Evolutionary conservation across 2,888 invertebrate species (phyloP).

Genomic region (Lapara coniferarum): DNA sequence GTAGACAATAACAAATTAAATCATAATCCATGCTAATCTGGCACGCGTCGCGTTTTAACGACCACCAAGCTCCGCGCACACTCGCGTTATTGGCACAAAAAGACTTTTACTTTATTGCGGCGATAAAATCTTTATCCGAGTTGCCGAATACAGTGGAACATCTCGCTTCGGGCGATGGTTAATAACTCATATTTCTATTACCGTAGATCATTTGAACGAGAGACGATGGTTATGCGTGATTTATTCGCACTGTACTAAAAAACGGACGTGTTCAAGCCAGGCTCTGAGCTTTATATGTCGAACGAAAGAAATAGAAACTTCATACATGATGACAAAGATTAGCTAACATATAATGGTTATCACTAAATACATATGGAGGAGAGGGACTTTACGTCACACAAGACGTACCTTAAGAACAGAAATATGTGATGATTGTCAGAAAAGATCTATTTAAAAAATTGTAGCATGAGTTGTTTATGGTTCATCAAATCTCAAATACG

Average conservation of each 20-base stretch:
- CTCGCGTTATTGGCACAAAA: constrained; percentile 46
- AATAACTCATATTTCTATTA: constrained; percentile 73
- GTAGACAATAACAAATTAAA: constrained; percentile 16
- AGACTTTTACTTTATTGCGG: constrained; percentile 49
- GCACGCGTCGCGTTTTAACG: constrained; percentile 7
- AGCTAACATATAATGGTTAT: too few relatives aligned
- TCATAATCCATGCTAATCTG: constrained; percentile 11
- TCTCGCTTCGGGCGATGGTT: constrained; percentile 51
- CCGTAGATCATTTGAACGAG: constrained; percentile 53
- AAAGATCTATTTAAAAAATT: too few relatives aligned
- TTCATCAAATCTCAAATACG: too few relatives aligned
- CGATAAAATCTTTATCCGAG: constrained; percentile 67
- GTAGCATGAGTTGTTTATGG: too few relatives aligned
- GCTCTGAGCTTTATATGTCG: background rate
- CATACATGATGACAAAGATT: too few relatives aligned
- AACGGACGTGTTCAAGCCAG: constrained; percentile 27
- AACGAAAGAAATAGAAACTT: background rate
- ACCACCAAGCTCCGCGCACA: constrained; percentile 31
- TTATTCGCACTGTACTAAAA: constrained; percentile 35
- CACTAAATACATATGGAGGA: too few relatives aligned
- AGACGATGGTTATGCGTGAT: constrained; percentile 27
- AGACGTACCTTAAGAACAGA: too few relatives aligned
- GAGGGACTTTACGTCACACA: too few relatives aligned
- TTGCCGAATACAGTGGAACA: constrained; percentile 43
- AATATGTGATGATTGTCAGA: too few relatives aligned